Conservation (phyloP, 2,888 invertebrate species). For the Galerucella nymphaeae region DNA sequence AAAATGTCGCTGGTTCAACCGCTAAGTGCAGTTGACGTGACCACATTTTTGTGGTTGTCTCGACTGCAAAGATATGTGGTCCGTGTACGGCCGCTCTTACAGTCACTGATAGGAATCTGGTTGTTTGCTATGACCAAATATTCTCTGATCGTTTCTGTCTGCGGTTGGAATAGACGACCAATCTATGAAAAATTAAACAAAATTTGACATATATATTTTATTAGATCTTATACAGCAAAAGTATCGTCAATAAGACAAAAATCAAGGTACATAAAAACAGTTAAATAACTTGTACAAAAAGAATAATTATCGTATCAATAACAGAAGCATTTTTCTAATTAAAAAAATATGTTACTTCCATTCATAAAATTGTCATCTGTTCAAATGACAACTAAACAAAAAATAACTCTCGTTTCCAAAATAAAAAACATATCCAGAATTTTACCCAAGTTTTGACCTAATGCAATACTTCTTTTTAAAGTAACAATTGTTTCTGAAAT, state of each 20-base stretch:
- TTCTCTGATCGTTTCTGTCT: too few relatives aligned
- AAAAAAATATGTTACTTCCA: slow-evolving; percentile 35
- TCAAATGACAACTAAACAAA: not conserved
- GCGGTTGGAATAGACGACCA: too few relatives aligned
- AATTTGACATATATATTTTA: slow-evolving; percentile 46
- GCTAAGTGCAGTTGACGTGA: too few relatives aligned
- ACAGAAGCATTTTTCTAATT: slow-evolving; percentile 40
- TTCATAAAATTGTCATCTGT: slow-evolving; percentile 14
- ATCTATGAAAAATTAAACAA: slow-evolving; percentile 25
- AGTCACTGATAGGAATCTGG: too few relatives aligned
- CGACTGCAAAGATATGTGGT: too few relatives aligned
- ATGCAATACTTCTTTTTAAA: not conserved
- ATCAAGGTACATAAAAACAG: slow-evolving; percentile 56
- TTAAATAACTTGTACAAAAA: slow-evolving; percentile 54
- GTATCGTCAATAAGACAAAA: slow-evolving; percentile 49
- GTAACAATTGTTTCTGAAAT: slow-evolving; percentile 1
- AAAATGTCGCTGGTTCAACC: too few relatives aligned
- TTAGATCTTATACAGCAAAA: slow-evolving; percentile 53
- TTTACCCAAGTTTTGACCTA: not conserved
- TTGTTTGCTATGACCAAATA: too few relatives aligned
- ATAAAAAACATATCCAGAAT: not conserved
- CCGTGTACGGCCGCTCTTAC: too few relatives aligned
- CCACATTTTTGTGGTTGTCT: too few relatives aligned
- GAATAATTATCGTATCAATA: slow-evolving; percentile 47
- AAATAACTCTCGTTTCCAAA: not conserved